phyloP scores from a whole-genome alignment of 2,888 invertebrate species.

The Tiliacea aurago region DNA sequence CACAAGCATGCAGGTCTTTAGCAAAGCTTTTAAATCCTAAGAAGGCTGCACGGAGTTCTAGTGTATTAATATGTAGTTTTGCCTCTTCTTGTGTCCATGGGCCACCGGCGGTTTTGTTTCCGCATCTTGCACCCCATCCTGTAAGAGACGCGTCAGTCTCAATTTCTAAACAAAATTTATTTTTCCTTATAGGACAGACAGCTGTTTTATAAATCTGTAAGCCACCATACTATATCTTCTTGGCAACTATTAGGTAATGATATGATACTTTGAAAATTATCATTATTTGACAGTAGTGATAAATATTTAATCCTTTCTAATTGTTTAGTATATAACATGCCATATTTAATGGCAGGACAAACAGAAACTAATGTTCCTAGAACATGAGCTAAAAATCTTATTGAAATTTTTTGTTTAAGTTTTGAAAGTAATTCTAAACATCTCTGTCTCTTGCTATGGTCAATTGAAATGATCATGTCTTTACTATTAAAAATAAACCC shows the following conservation, averaged over 20 bases:
- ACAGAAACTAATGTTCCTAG: conserved; percentile 19
- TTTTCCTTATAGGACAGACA: not conserved
- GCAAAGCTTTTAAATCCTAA: too few species aligned
- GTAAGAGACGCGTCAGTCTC: conserved; percentile 11
- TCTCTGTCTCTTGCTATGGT: conserved; percentile 11
- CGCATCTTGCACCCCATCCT: conserved; percentile 18
- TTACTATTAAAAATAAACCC: conserved; percentile 17
- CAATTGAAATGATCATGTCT: conserved; percentile 8
- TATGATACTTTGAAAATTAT: conserved; percentile 14
- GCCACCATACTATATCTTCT: conserved; percentile 2
- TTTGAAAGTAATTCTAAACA: conserved; percentile 15
- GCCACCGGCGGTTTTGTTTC: too few species aligned
- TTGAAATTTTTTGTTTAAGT: conserved; percentile 9
- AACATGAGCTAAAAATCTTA: conserved; percentile 19
- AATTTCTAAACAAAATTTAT: conserved; percentile 1
- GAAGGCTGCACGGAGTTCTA: too few species aligned
- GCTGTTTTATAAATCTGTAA: not conserved
- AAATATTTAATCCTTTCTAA: conserved; percentile 18
- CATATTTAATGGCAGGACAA: conserved; percentile 12
- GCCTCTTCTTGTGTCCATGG: too few species aligned
- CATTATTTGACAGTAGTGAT: conserved; percentile 12
- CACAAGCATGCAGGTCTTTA: too few species aligned
- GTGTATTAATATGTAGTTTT: too few species aligned
- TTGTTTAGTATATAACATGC: conserved; percentile 12
- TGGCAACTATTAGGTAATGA: conserved; percentile 12